These are phyloP conservation scores for Sylvilagus bachmani DNA, from an alignment of 2,113 vertebrate species.

Conservation along the genomic window DNA sequence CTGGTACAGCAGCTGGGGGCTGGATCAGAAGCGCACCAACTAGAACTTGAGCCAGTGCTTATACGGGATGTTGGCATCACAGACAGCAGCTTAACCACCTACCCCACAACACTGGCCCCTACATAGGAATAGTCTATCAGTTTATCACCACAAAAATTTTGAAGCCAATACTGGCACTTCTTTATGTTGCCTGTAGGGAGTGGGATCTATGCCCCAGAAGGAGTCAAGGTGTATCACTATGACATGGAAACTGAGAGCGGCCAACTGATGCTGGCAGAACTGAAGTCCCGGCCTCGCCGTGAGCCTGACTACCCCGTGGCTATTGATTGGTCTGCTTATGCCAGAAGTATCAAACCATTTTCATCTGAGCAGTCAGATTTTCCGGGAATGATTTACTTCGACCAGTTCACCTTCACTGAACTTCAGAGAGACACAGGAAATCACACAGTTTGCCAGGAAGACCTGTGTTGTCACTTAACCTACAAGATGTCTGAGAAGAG, in stretches of 20 bases:
- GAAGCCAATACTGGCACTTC: background rate
- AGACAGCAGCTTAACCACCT: no score
- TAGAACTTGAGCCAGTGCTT: no score
- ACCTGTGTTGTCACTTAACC: slow-evolving; percentile 82
- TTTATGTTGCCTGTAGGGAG: slow-evolving; percentile 63
- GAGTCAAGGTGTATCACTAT: slow-evolving; percentile 66
- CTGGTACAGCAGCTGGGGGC: no score
- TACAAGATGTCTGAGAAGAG: slow-evolving; percentile 75
- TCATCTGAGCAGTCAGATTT: slow-evolving; percentile 63
- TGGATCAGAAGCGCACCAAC: no score
- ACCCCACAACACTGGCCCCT: no score
- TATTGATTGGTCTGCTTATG: slow-evolving; percentile 75
- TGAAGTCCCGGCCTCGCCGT: background rate
- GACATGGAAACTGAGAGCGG: slow-evolving; percentile 80
- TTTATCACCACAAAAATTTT: background rate
- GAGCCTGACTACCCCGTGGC: slow-evolving; percentile 51
- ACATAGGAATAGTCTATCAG: background rate
- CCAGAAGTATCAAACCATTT: slow-evolving; percentile 23
- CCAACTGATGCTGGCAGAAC: slow-evolving; percentile 77
- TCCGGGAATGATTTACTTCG: slow-evolving; percentile 68
- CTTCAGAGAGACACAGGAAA: slow-evolving; percentile 72
- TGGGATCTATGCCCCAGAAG: slow-evolving; percentile 75
- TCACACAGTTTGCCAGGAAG: slow-evolving; percentile 75
- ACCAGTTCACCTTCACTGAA: slow-evolving; percentile 76
- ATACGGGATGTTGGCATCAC: no score